Base-by-base conservation (phyloP, 2,888 invertebrate genomes). In the Folsomia manolachei region DNA sequence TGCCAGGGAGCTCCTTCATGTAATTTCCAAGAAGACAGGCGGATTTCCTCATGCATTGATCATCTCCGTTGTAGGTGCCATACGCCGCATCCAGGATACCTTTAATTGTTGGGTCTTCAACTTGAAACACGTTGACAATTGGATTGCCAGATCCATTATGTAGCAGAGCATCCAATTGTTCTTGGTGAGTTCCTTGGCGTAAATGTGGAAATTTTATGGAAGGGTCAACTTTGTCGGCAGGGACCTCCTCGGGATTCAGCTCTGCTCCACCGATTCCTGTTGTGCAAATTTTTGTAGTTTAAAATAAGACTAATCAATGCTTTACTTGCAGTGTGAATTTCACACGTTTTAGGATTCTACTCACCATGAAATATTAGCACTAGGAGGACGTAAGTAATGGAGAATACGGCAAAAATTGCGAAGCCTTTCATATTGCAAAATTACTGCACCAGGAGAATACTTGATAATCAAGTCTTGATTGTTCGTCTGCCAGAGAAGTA, bases 21-120 rank as follows among this genome's bases (percentile, higher is more conserved):
- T 73, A 74, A 26, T 78, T 78, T 26, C 77, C 77, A 63, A 74
- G 25, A 56, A 74, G 68, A 52, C 77, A 78, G 26, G 75, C 71
- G 0, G 75, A 65, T 53, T 78, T 78, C 61, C 75, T 63, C 9
- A 71, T 69, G 27, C 77, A 78, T 24, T 78, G 72, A 19, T 73
- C 71, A 67, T 73, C 70, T 63, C 77, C 77, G 1, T 51, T 60
- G 63, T 72, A 71, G 0, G 74, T 39, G 4, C 77, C 77, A 63
- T 74, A 78, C 1, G 74, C 19, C 0, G 77, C 70, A 24, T 63
- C 56, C 64, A 78, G 19, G 2, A 73, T 25, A 2, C 63, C 51
- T 27, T 74, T 72, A 52, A 69, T 72, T 1, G 27, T 66, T 1
- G 72, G 72, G 56, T 74, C 69, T 1, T n/a, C 24, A 19, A 73